These are phyloP conservation scores for Caenorhabditis sp. DNA, from an alignment of 2,888 invertebrate genomes.

Conservation along the genomic window DNA sequence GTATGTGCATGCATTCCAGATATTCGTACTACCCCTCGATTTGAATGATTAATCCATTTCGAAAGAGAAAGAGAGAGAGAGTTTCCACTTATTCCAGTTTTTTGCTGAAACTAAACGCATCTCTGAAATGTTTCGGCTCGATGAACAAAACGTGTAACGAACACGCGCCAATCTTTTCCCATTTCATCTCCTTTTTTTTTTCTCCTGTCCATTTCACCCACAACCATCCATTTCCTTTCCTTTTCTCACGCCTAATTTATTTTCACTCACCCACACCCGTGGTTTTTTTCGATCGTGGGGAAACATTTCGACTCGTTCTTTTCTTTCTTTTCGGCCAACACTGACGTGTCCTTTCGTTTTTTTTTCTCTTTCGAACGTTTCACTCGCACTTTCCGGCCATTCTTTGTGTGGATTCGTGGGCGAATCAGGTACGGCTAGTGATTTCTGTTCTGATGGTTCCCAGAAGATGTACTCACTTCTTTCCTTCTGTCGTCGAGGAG, in stretches of 20 bases:
- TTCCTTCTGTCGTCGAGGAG: neutral
- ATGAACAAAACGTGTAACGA: no score
- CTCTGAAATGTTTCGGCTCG: no score
- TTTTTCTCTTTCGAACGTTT: neutral
- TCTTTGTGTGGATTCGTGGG: no score
- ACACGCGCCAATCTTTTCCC: no score
- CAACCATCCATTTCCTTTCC: neutral
- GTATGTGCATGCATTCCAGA: no score
- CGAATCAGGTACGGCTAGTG: no score
- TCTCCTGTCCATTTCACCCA: neutral
- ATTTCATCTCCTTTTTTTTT: constrained; percentile 14
- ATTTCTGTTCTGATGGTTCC: no score
- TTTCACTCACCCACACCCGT: constrained; percentile 8
- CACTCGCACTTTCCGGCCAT: no score
- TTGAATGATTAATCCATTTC: neutral
- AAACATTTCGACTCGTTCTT: neutral
- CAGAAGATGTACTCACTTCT: no score
- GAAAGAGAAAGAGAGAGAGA: no score
- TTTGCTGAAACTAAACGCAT: no score
- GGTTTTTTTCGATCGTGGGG: neutral
- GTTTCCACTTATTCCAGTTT: no score
- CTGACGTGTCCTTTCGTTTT: neutral
- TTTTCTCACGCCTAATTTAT: constrained; percentile 39
- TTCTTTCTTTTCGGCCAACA: neutral
- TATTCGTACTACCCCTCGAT: neutral